A percentile compares a stretch with the other conserved stretches of the same genome.
These are phyloP conservation scores for Gallinago media DNA, from an alignment of 2,113 vertebrate species.

Conservation along the genomic window DNA sequence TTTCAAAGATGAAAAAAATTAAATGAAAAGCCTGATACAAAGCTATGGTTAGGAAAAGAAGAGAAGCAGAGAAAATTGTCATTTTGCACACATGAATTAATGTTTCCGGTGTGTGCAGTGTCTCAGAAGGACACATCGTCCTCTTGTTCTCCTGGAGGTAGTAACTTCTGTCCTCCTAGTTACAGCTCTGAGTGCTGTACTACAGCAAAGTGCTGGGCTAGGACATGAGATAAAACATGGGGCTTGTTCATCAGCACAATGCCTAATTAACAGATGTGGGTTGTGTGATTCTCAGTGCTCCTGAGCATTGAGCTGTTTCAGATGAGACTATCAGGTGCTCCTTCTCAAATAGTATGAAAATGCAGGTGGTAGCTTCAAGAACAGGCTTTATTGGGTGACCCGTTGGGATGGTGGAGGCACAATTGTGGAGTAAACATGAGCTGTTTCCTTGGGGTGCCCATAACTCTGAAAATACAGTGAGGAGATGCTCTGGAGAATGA, in stretches of 20 bases:
- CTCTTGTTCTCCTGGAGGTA: not conserved
- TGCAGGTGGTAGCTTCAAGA: not conserved
- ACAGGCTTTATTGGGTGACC: not conserved
- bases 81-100: not conserved
- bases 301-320: not conserved
- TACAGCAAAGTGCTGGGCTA: not conserved
- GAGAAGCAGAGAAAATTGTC: not conserved
- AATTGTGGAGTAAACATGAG: accelerated
- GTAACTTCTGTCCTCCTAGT: not conserved
- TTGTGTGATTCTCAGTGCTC: not conserved
- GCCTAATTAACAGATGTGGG: not conserved
- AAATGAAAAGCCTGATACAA: not conserved
- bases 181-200: not conserved
- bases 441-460: not conserved
- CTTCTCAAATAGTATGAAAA: not conserved
- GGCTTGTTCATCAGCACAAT: not conserved
- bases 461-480: not conserved
- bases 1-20: not conserved
- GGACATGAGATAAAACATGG: not conserved
- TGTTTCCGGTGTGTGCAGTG: not conserved
- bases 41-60: not conserved
- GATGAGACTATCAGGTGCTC: not conserved
- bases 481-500: not conserved
- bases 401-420: not conserved
- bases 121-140: not conserved